Evolutionary conservation across 30 jellyfish, hydroid and myxozoan genomes (phyloP).

Genomic region (Clytia hemisphaerica): DNA sequence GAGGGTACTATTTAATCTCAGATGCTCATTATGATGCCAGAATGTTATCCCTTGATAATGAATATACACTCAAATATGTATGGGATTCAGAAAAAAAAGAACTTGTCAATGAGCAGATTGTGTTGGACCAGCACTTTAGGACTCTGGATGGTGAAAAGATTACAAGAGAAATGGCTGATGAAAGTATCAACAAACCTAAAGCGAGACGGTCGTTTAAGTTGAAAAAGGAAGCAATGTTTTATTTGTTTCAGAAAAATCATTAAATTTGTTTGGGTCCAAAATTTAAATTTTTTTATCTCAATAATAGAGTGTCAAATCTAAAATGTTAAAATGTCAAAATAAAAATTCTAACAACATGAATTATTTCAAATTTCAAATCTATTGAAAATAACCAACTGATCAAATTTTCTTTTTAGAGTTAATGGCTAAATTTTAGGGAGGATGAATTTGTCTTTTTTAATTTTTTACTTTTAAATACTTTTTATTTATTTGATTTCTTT

Average conservation of each 20-base stretch:
- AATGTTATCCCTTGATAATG: constrained; percentile 45
- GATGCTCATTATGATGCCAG: constrained; percentile 91
- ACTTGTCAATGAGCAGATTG: constrained; percentile 30
- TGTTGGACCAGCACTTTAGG: constrained; percentile 42
- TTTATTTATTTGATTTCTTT: too few species aligned
- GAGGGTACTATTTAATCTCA: constrained; percentile 59
- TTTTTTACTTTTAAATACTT: too few species aligned
- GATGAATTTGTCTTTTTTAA: too few species aligned
- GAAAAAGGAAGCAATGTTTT: constrained; percentile 66
- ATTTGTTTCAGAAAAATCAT: constrained; percentile 53
- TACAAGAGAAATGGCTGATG: constrained; percentile 63
- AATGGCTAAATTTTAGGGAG: too few species aligned
- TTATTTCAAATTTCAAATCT: too few species aligned
- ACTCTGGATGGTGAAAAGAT: constrained; percentile 41
- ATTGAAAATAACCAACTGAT: too few species aligned
- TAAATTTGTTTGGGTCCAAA: too few species aligned
- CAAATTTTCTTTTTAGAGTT: too few species aligned
- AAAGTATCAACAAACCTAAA: constrained; percentile 63
- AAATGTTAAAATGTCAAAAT: too few species aligned
- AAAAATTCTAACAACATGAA: too few species aligned
- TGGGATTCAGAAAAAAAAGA: constrained; percentile 22
- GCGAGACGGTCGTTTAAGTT: constrained; percentile 75
- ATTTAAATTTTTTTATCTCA: too few species aligned
- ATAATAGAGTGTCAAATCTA: too few species aligned
- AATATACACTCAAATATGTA: constrained; percentile 36